phyloP scores from a whole-genome alignment of 1,140 invertebrate genomes.

The Doryteuthis pealeii region DNA sequence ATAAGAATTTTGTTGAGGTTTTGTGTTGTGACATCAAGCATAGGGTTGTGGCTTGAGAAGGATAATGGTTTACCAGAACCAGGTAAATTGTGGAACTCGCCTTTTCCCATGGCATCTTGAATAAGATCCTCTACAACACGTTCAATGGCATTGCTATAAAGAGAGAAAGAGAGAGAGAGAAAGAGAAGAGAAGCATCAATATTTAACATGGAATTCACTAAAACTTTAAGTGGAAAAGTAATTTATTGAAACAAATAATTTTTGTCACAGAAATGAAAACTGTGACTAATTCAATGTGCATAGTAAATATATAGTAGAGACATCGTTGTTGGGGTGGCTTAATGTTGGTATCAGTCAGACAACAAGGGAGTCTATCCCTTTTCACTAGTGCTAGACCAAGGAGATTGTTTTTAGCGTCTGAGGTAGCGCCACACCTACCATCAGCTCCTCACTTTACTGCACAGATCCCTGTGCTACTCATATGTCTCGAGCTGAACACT shows the following conservation, averaged over 20 bases:
- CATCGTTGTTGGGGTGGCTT: no score
- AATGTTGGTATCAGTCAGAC: no score
- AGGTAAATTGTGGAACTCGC: slow-evolving; percentile 81
- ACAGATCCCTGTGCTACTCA: no score
- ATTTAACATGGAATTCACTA: background rate
- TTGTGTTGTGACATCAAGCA: slow-evolving; percentile 84
- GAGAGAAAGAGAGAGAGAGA: slow-evolving; percentile 31
- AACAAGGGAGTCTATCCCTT: no score
- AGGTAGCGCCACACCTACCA: no score
- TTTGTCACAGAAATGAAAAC: background rate
- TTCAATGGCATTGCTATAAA: slow-evolving; percentile 74
- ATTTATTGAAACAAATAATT: background rate
- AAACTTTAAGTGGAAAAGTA: background rate
- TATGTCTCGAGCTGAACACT: no score
- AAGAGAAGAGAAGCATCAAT: background rate
- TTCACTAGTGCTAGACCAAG: no score
- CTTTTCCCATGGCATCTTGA: slow-evolving; percentile 83
- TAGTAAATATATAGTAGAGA: no score
- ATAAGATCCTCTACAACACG: slow-evolving; percentile 87
- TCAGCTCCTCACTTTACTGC: no score
- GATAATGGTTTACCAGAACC: slow-evolving; percentile 79
- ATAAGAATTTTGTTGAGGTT: slow-evolving; percentile 87
- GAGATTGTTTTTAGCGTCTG: no score
- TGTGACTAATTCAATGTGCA: no score
- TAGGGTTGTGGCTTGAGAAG: slow-evolving; percentile 72